These are phyloP conservation scores for Plectus sambesii DNA, from an alignment of 1,140 invertebrate species.

Conservation along the genomic window DNA sequence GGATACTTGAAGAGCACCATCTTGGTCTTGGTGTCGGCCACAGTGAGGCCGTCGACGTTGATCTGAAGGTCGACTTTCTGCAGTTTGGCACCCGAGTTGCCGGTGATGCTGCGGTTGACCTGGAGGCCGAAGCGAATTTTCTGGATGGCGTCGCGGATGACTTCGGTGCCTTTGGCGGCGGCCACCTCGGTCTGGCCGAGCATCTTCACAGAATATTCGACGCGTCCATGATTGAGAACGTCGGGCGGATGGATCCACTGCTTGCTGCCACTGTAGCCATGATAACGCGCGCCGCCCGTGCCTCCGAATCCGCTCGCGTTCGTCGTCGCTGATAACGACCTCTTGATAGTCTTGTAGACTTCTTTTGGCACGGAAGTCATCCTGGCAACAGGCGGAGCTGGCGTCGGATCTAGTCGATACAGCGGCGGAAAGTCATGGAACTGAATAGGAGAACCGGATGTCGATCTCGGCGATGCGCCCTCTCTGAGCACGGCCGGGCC, in stretches of 20 bases:
- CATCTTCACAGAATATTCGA: conserved; percentile 35
- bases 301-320: conserved; percentile 16
- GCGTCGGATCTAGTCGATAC: no score
- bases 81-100: conserved; percentile 31
- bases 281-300: not conserved
- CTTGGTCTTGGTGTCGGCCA: conserved; percentile 30
- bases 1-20: conserved; percentile 27
- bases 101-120: conserved; percentile 27
- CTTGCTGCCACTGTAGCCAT: not conserved
- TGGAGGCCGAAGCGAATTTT: conserved; percentile 33
- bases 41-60: conserved; percentile 27
- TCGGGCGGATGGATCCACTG: conserved; percentile 35
- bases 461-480: no score
- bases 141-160: conserved; percentile 33
- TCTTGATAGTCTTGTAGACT: conserved; percentile 30
- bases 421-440: no score
- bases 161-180: conserved; percentile 30
- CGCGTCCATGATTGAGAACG: conserved; percentile 29
- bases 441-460: no score
- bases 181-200: conserved; percentile 32
- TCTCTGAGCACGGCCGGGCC: no score
- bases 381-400: no score
- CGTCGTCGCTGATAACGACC: conserved; percentile 28
- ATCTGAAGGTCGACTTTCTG: conserved; percentile 39
- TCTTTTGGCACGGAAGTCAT: conserved; percentile 15